A percentile compares a stretch with the other conserved stretches of the same genome.
These are phyloP conservation scores for Rugalucina vietnamica DNA, from an alignment of 2,888 invertebrate genomes.

Conservation along the genomic window DNA sequence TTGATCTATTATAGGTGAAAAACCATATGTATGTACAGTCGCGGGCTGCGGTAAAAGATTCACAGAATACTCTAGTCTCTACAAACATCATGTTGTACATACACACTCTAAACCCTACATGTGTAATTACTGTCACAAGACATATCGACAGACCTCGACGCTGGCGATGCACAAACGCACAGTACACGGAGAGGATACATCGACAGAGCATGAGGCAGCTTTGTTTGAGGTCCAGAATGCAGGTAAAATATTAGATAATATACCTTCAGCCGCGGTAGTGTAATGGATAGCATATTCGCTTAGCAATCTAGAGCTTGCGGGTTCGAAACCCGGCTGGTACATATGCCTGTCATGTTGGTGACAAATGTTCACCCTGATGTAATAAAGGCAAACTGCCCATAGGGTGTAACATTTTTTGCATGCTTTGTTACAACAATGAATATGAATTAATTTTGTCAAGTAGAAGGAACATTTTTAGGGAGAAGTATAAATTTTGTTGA, in stretches of 20 bases:
- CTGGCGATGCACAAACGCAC: conserved; percentile 87
- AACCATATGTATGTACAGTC: conserved; percentile 88
- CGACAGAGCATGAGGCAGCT: conserved; percentile 71
- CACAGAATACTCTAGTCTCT: conserved; percentile 89
- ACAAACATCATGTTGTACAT: conserved; percentile 88
- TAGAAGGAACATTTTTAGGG: too few species aligned
- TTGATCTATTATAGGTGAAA: conserved; percentile 85
- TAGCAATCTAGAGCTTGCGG: too few species aligned
- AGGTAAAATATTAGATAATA: conserved; percentile 22
- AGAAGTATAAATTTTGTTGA: too few species aligned
- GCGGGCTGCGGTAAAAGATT: conserved; percentile 88
- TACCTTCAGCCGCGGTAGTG: too few species aligned
- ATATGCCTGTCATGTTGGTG: too few species aligned
- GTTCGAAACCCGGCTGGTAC: too few species aligned
- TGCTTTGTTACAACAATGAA: too few species aligned
- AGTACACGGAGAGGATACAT: conserved; percentile 85
- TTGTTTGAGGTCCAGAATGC: conserved; percentile 64
- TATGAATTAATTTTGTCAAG: too few species aligned
- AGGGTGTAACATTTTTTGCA: too few species aligned
- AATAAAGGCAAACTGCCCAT: too few species aligned
- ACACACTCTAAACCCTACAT: conserved; percentile 87
- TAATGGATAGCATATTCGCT: too few species aligned
- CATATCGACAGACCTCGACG: conserved; percentile 87
- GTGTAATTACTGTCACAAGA: conserved; percentile 87
- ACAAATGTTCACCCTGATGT: too few species aligned